These are phyloP conservation scores for Pagrus major DNA, from an alignment of 2,113 vertebrate species.

Conservation along the genomic window DNA sequence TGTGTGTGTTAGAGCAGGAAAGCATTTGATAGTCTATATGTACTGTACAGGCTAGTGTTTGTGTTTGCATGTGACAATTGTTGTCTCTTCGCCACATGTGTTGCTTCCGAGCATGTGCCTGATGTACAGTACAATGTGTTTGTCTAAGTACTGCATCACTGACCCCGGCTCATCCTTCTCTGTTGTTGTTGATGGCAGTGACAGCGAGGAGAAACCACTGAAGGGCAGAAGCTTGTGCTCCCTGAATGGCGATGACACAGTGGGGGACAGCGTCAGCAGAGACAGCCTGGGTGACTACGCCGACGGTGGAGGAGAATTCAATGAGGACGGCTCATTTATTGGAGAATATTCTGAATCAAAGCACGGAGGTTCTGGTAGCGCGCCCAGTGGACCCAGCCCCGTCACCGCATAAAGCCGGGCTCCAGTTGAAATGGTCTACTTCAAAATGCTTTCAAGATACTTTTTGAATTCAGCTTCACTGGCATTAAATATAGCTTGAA, in stretches of 20 bases:
- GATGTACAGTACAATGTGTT: slow-evolving; percentile 22
- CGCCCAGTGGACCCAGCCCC: slow-evolving; percentile 56
- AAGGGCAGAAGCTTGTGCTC: slow-evolving; percentile 63
- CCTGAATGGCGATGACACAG: slow-evolving; percentile 47
- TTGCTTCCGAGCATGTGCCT: slow-evolving; percentile 36
- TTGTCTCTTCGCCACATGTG: background rate
- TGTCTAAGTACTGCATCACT: slow-evolving; percentile 45
- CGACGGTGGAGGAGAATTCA: slow-evolving; percentile 75
- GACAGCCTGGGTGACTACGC: slow-evolving; percentile 76
- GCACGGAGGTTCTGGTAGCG: slow-evolving; percentile 60
- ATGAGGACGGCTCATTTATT: slow-evolving; percentile 85
- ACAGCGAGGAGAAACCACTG: slow-evolving; percentile 82
- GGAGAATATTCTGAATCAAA: slow-evolving; percentile 77
- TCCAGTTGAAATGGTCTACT: slow-evolving; percentile 17
- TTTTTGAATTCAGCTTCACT: slow-evolving; percentile 30
- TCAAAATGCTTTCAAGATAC: slow-evolving; percentile 45
- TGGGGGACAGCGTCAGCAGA: slow-evolving; percentile 73
- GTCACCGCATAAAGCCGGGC: slow-evolving; percentile 62
- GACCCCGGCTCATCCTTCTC: slow-evolving; percentile 51
- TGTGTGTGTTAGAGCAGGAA: slow-evolving; percentile 27
- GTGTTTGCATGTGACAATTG: slow-evolving; percentile 24
- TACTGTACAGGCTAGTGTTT: slow-evolving; percentile 18
- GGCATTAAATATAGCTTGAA: slow-evolving; percentile 21
- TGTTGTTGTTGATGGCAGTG: slow-evolving; percentile 74
- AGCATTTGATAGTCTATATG: slow-evolving; percentile 40